phyloP scores from a whole-genome alignment of 2,797 vertebrate species.

The Dipus sagitta region DNA sequence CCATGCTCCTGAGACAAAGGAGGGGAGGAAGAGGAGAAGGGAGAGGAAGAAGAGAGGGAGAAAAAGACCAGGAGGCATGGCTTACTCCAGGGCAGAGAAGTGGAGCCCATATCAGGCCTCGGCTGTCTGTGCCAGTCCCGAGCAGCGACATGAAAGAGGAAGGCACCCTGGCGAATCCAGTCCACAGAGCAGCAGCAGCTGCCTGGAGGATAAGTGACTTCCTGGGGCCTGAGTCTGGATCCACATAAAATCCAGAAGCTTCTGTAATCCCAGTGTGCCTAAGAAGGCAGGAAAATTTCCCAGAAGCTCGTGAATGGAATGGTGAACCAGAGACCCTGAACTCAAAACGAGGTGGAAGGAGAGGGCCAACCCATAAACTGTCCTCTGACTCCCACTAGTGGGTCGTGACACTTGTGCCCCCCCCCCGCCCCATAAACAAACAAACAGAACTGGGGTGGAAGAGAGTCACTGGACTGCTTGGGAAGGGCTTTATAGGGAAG shows the following conservation, averaged over 20 bases:
- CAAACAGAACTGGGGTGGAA: background rate
- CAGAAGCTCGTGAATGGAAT: no score
- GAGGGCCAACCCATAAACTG: no score
- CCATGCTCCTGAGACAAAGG: background rate
- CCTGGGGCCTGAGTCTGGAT: no score
- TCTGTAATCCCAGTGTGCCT: no score
- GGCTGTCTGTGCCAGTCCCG: rapidly evolving
- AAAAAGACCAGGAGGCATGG: rapidly evolving
- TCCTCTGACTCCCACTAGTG: no score
- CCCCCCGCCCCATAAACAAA: no score
- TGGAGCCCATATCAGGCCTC: rapidly evolving
- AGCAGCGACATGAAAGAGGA: background rate
- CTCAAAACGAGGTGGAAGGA: no score
- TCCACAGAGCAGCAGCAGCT: background rate
- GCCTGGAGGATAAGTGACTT: background rate
- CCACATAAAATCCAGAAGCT: no score
- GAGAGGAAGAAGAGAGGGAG: background rate
- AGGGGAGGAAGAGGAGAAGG: background rate
- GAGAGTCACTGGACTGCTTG: background rate
- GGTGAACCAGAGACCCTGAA: no score
- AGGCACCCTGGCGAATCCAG: rapidly evolving
- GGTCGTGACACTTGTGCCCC: no score
- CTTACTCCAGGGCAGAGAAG: background rate
- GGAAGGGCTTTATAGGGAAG: rapidly evolving
- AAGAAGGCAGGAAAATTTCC: no score